A percentile compares a stretch with the other conserved stretches of the same genome.
Evolutionary conservation across 2,113 vertebrate genomes (phyloP).

Genomic region (Aspidoscelis tigris): DNA sequence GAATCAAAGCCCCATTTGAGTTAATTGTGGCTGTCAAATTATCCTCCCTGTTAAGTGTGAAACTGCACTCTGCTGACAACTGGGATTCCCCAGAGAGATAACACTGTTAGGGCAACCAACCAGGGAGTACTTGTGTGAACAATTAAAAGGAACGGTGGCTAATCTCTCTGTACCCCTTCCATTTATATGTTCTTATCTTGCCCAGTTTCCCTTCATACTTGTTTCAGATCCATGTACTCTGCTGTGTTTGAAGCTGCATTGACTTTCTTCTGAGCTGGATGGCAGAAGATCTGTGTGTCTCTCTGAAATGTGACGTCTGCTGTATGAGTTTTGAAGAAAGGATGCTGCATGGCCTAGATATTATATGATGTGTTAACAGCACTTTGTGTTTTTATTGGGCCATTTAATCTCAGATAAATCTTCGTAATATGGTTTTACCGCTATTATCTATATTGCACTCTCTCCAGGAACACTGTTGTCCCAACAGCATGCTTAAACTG

Average conservation of each 20-base stretch:
- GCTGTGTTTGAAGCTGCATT: not conserved
- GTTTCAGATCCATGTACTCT: not conserved
- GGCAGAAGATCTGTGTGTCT: not conserved
- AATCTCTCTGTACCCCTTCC: not conserved
- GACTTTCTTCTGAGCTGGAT: not conserved
- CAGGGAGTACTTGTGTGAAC: not conserved
- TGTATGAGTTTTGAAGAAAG: not conserved
- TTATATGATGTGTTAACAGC: fast-evolving
- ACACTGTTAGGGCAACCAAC: not conserved
- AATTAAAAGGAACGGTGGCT: fast-evolving
- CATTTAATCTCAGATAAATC: conserved; percentile 6
- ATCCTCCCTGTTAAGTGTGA: conserved; percentile 43
- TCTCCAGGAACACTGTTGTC: not conserved
- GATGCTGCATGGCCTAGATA: not conserved
- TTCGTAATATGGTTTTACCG: not conserved
- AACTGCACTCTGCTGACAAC: conserved; percentile 37
- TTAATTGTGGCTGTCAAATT: conserved; percentile 41
- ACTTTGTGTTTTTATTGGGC: fast-evolving
- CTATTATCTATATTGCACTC: not conserved
- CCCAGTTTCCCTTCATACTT: not conserved
- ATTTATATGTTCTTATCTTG: not conserved
- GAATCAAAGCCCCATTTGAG: conserved; percentile 32
- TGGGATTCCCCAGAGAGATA: conserved; percentile 26
- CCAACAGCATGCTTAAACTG: conserved; percentile 1
- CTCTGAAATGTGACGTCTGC: not conserved